Percentiles rank a stretch among this genome's conserved stretches.
phyloP scores from a whole-genome alignment of 2,888 invertebrate genomes.

The Adelphocoris suturalis region DNA sequence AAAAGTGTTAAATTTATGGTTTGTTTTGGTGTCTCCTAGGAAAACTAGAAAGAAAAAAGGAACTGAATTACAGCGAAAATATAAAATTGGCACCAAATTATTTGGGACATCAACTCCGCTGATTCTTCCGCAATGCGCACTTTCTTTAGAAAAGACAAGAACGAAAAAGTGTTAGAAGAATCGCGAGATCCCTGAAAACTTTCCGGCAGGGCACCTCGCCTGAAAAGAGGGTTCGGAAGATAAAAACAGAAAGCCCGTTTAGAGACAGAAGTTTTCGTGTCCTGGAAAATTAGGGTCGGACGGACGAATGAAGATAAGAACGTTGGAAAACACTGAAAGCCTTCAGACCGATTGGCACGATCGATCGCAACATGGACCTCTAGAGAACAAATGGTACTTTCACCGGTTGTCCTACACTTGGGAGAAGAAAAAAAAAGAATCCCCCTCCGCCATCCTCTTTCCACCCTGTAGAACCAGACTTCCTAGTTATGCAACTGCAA shows the following conservation, averaged over 20 bases:
- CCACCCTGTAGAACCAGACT: background rate
- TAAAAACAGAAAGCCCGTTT: constrained; percentile 30
- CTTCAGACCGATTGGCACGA: background rate
- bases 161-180: constrained; percentile 12
- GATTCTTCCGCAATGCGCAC: constrained; percentile 6
- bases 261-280: constrained; percentile 42
- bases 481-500: constrained; percentile 8
- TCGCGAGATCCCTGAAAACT: background rate
- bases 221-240: constrained; percentile 16
- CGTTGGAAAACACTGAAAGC: background rate
- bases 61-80: too few relatives aligned
- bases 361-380: constrained; percentile 1
- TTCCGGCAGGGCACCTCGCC: background rate
- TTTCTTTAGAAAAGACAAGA: background rate
- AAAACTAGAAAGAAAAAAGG: too few relatives aligned
- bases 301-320: background rate
- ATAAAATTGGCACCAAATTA: background rate
- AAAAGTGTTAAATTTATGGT: too few relatives aligned
- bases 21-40: too few relatives aligned
- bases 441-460: background rate
- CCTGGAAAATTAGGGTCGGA: constrained; percentile 39
- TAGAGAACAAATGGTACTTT: constrained; percentile 25
- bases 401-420: constrained; percentile 10
- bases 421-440: background rate
- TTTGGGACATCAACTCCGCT: background rate